These are phyloP conservation scores for Hippocampus zosterae DNA, from an alignment of 2,113 vertebrate species.

Conservation along the genomic window DNA sequence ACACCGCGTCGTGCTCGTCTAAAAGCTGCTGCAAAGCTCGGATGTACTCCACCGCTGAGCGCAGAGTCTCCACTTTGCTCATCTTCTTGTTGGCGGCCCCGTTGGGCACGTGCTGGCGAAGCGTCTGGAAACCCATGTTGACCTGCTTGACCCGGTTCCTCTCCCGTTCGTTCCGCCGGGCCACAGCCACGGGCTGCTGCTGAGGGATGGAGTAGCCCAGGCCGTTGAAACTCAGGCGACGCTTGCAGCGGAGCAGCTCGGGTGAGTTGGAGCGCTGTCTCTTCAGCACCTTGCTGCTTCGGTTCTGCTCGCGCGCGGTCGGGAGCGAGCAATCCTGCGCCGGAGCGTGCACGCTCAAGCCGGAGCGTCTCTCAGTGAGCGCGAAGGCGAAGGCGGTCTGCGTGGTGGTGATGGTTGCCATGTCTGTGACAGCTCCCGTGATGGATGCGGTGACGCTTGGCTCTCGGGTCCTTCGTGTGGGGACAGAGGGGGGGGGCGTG, in stretches of 20 bases:
- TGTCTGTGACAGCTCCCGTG: slow-evolving; percentile 45
- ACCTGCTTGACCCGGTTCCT: slow-evolving; percentile 93
- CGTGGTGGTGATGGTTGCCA: slow-evolving; percentile 70
- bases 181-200: slow-evolving; percentile 82
- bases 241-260: slow-evolving; percentile 85
- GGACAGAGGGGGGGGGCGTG: slow-evolving; percentile 61
- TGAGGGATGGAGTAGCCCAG: slow-evolving; percentile 73
- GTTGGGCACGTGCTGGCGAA: slow-evolving; percentile 91
- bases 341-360: slow-evolving; percentile 57
- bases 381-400: slow-evolving; percentile 70
- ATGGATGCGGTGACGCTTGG: slow-evolving; percentile 56
- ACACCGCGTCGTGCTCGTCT: slow-evolving; percentile 84
- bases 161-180: slow-evolving; percentile 90
- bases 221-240: slow-evolving; percentile 79
- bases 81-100: slow-evolving; percentile 94
- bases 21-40: slow-evolving; percentile 87
- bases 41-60: slow-evolving; percentile 95
- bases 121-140: slow-evolving; percentile 94
- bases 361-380: slow-evolving; percentile 57
- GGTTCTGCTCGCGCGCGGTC: slow-evolving; percentile 43
- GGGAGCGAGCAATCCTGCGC: slow-evolving; percentile 57
- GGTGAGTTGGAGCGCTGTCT: slow-evolving; percentile 81
- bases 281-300: slow-evolving; percentile 74
- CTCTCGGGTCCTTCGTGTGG: slow-evolving; percentile 74
- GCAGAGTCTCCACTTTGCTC: slow-evolving; percentile 95